Evolutionary conservation across 2,797 vertebrate species (phyloP).

Genomic region (Austrolebias charrua): DNA sequence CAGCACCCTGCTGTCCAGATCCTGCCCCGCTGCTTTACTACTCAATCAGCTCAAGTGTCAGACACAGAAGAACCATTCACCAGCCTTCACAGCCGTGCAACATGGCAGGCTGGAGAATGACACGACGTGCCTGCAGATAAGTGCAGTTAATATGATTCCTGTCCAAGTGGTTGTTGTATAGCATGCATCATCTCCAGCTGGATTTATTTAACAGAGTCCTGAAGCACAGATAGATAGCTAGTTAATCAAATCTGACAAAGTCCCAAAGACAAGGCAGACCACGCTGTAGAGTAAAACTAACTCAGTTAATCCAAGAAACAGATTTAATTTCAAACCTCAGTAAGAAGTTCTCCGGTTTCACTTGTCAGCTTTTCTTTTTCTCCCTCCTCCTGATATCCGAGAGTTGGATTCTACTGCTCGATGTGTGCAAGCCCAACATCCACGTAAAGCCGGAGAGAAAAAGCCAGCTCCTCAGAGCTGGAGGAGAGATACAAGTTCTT

Average conservation of each 20-base stretch:
- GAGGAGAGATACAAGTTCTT: constrained; percentile 27
- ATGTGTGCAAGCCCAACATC: constrained; percentile 14
- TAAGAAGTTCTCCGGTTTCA: constrained; percentile 38
- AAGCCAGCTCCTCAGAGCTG: constrained; percentile 49
- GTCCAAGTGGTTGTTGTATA: neutral
- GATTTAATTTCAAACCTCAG: constrained; percentile 49
- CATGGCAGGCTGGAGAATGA: constrained; percentile 24
- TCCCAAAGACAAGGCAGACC: constrained; percentile 2
- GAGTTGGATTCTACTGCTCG: constrained; percentile 34
- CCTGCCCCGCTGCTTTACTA: constrained; percentile 17
- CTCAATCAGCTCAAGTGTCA: constrained; percentile 32
- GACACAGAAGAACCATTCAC: constrained; percentile 3
- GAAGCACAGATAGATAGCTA: neutral
- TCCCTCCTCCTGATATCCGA: constrained; percentile 7
- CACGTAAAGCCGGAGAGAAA: constrained; percentile 43
- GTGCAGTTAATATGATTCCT: constrained; percentile 5
- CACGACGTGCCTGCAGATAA: constrained; percentile 6
- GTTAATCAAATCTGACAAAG: constrained; percentile 25
- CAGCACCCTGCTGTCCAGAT: constrained; percentile 23
- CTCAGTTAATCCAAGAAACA: constrained; percentile 8
- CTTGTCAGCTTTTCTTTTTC: constrained; percentile 15
- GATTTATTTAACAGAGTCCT: constrained; percentile 18
- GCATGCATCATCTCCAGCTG: neutral
- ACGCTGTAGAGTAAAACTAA: neutral
- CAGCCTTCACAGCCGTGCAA: constrained; percentile 7